Conservation (phyloP, 2,113 vertebrate species). For the Rhombomys opimus region DNA sequence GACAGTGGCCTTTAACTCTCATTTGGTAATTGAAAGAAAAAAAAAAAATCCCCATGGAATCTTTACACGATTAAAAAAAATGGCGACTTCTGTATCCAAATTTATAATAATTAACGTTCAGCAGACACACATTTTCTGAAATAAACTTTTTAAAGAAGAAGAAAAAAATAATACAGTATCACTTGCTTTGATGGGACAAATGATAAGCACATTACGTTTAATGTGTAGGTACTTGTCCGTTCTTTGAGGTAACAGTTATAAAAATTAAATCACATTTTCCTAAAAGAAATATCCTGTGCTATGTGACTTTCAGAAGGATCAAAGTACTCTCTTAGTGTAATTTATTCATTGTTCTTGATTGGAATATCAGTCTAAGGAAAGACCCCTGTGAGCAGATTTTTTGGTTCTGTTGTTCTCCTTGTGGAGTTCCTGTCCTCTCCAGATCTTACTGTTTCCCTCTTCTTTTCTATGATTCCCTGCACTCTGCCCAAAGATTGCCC, state of each 20-base stretch:
- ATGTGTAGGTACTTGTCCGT: neutral
- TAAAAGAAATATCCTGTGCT: neutral
- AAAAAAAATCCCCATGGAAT: neutral
- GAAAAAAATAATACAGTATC: neutral
- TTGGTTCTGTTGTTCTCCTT: no score
- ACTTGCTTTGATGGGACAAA: neutral
- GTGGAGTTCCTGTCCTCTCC: no score
- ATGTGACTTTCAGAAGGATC: neutral
- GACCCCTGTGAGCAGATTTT: no score
- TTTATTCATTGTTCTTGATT: neutral
- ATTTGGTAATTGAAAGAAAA: neutral
- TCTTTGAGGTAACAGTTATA: neutral
- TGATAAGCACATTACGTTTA: neutral
- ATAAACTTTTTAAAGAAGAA: neutral
- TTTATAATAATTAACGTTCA: neutral
- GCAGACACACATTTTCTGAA: neutral
- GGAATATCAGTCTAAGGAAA: no score
- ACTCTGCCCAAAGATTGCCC: no score
- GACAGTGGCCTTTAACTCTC: neutral
- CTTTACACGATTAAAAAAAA: neutral
- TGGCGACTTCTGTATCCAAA: neutral
- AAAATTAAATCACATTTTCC: slow-evolving; percentile 4
- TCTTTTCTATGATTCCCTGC: no score
- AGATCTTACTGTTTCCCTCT: no score
- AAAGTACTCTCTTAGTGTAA: neutral